Percentiles rank a stretch among this genome's conserved stretches.
Conservation (phyloP, 2,888 invertebrate species). For the Asteroscopus sphinx region DNA sequence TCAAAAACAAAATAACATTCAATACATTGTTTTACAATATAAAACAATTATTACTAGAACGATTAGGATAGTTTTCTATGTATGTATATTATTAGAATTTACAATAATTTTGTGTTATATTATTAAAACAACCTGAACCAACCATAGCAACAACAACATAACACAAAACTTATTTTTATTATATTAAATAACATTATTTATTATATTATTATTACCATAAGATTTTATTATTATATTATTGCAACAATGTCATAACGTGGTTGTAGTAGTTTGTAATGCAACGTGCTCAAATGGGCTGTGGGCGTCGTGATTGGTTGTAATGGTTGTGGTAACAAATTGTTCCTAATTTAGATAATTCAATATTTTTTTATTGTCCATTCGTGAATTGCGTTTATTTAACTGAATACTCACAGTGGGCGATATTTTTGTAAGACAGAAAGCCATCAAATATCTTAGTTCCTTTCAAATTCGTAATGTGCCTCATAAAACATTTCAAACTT, state of each 20-base stretch:
- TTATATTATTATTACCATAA: too few species aligned
- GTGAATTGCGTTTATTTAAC: slow-evolving; percentile 37
- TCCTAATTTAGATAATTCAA: slow-evolving; percentile 57
- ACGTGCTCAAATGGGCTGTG: slow-evolving; percentile 53
- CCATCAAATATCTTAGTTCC: slow-evolving; percentile 23
- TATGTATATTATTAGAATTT: too few species aligned
- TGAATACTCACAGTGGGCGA: slow-evolving; percentile 31
- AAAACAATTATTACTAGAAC: too few species aligned
- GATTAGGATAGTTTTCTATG: too few species aligned
- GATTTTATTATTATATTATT: too few species aligned
- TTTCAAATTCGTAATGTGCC: slow-evolving; percentile 26
- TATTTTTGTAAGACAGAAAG: slow-evolving; percentile 28
- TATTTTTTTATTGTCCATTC: slow-evolving; percentile 46
- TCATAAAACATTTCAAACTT: slow-evolving; percentile 27
- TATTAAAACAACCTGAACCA: too few species aligned
- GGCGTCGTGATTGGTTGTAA: slow-evolving; percentile 53
- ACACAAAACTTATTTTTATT: too few species aligned
- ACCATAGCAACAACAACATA: too few species aligned
- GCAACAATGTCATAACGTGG: slow-evolving; percentile 24
- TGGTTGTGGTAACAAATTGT: slow-evolving; percentile 55
- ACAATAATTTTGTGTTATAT: too few species aligned
- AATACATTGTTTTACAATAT: too few species aligned
- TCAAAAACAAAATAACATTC: too few species aligned
- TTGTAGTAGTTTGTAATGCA: slow-evolving; percentile 25
- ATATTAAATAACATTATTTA: too few species aligned